Conservation (phyloP, 1,140 invertebrate genomes). For the Caenorhabditis inopinata region DNA sequence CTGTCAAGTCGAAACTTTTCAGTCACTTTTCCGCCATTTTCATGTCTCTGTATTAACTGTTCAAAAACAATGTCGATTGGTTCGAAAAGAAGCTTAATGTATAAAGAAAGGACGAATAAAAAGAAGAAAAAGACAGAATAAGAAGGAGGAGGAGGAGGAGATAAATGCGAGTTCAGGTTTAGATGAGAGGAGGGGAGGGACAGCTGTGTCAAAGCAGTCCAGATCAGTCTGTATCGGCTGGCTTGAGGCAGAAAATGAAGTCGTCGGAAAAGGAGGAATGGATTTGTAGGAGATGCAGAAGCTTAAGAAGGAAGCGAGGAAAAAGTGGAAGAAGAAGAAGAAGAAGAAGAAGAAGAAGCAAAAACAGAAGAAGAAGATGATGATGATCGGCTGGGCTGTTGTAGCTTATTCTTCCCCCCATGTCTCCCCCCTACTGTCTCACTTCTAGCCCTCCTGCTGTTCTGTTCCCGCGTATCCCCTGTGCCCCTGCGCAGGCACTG, state of each 20-base stretch:
- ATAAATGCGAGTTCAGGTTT: constrained; percentile 31
- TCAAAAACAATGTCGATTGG: constrained; percentile 5
- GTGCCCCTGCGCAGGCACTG: background rate
- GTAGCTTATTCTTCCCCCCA: background rate
- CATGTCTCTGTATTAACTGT: background rate
- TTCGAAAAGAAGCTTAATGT: constrained; percentile 29
- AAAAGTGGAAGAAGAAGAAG: background rate
- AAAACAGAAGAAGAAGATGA: constrained; percentile 1
- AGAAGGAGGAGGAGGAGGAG: background rate
- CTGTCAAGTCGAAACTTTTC: no score
- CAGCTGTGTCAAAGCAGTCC: constrained; percentile 29
- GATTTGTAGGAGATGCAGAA: background rate
- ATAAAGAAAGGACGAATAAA: background rate
- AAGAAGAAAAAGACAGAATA: background rate
- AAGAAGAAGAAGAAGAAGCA: background rate
- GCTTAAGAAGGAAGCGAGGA: background rate
- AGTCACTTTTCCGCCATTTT: background rate
- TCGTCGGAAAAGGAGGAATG: background rate
- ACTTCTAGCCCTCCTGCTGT: constrained; percentile 14
- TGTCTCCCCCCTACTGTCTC: no score
- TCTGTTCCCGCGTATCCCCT: constrained; percentile 20
- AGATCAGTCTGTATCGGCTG: constrained; percentile 26
- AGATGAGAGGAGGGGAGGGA: constrained; percentile 24
- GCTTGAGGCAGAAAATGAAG: constrained; percentile 1
- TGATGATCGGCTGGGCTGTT: constrained; percentile 9